Conservation (phyloP, 2,113 vertebrate genomes). For the Ptyas mucosa region DNA sequence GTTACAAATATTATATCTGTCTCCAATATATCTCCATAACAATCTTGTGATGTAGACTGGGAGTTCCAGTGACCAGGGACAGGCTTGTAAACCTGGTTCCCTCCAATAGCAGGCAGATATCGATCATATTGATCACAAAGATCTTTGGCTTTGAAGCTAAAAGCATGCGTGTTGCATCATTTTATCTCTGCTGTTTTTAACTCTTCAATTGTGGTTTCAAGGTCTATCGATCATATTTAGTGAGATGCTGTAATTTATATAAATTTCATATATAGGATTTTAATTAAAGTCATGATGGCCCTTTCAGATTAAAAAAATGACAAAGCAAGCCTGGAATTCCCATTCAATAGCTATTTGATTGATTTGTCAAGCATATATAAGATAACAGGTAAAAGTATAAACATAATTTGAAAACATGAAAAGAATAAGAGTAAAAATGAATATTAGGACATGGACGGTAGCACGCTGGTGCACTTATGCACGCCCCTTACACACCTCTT, state of each 20-base stretch:
- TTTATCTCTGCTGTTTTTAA: background rate
- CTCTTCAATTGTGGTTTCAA: background rate
- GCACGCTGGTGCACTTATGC: no score
- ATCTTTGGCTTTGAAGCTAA: background rate
- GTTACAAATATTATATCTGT: background rate
- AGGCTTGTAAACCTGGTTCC: background rate
- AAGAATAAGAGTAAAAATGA: no score
- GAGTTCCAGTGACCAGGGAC: background rate
- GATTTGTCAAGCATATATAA: no score
- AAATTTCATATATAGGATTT: background rate
- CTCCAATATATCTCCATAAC: background rate
- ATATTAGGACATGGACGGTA: no score
- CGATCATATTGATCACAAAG: no score
- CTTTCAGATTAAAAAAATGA: background rate
- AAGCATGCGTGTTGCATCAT: background rate
- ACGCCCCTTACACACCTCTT: no score
- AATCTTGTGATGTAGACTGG: background rate
- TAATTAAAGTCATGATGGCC: background rate
- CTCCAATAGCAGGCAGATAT: background rate
- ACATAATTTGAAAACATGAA: no score
- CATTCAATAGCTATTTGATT: background rate
- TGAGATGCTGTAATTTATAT: background rate
- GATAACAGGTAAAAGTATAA: no score
- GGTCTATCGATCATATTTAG: background rate
- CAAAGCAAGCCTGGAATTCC: background rate